Percentiles rank a stretch among this genome's conserved stretches.
Conservation (phyloP, 2,888 invertebrate genomes). For the Corbicula japonica region DNA sequence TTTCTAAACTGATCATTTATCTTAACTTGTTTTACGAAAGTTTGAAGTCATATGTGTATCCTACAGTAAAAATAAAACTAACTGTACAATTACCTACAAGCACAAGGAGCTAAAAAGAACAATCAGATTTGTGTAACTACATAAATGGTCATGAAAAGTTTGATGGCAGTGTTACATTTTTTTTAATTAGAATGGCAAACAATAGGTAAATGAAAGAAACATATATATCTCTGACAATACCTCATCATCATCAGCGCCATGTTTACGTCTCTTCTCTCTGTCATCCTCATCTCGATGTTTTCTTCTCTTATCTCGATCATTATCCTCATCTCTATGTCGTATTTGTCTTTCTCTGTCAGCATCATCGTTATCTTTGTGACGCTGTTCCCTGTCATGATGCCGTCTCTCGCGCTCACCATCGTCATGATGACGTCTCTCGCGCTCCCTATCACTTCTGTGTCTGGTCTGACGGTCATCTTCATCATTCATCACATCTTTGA, state of each 20-base stretch:
- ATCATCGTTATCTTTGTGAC: slow-evolving; percentile 62
- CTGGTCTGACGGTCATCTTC: slow-evolving; percentile 27
- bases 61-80: no score
- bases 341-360: slow-evolving; percentile 31
- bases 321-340: slow-evolving; percentile 62
- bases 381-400: slow-evolving; percentile 47
- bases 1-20: no score
- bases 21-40: no score
- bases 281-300: slow-evolving; percentile 65
- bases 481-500: slow-evolving; percentile 42
- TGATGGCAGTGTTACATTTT: no score
- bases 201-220: no score
- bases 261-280: slow-evolving; percentile 29
- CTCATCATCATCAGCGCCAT: slow-evolving; percentile 12
- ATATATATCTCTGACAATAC: no score
- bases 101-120: no score
- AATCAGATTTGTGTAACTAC: neutral
- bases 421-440: slow-evolving; percentile 40
- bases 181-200: no score
- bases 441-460: slow-evolving; percentile 14
- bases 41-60: no score
- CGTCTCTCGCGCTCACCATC: slow-evolving; percentile 50
- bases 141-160: no score
- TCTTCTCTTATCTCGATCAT: slow-evolving; percentile 62
- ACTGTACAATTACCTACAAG: no score